Evolutionary conservation across 1,140 invertebrate genomes (phyloP).

Genomic region (Drosophila eugracilis): DNA sequence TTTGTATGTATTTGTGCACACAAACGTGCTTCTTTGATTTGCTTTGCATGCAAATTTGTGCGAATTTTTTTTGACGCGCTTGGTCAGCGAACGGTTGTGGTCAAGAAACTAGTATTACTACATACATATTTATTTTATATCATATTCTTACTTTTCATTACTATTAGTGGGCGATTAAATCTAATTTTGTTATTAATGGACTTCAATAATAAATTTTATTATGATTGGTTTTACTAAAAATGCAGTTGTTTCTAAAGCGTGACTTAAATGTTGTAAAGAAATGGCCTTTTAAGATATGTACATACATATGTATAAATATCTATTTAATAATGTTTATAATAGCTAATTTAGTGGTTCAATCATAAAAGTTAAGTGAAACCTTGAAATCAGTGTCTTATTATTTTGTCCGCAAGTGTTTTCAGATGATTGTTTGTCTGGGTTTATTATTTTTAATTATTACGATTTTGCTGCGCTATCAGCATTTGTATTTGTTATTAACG

Average conservation of each 20-base stretch:
- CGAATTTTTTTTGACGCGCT: conserved; percentile 40
- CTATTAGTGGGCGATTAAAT: too few species aligned
- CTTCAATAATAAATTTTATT: too few species aligned
- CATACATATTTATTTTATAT: too few species aligned
- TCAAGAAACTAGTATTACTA: background rate
- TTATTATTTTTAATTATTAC: conserved; percentile 77
- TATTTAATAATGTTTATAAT: too few species aligned
- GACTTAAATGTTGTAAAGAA: too few species aligned
- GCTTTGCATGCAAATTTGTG: conserved; percentile 67
- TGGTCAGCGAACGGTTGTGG: conserved; percentile 31
- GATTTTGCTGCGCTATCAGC: conserved; percentile 74
- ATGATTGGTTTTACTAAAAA: too few species aligned
- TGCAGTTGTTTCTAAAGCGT: too few species aligned
- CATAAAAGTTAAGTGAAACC: background rate
- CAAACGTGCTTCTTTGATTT: conserved; percentile 54
- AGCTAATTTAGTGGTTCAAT: too few species aligned
- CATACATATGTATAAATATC: too few species aligned
- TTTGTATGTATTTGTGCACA: conserved; percentile 15
- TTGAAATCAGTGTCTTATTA: background rate
- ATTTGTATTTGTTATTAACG: conserved; percentile 63
- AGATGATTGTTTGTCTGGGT: conserved; percentile 26
- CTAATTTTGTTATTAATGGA: too few species aligned
- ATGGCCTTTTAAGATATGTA: too few species aligned
- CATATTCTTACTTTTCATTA: too few species aligned
- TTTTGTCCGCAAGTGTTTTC: conserved; percentile 4